These are phyloP conservation scores for Diadophis punctatus DNA, from an alignment of 2,113 vertebrate species.

Conservation along the genomic window DNA sequence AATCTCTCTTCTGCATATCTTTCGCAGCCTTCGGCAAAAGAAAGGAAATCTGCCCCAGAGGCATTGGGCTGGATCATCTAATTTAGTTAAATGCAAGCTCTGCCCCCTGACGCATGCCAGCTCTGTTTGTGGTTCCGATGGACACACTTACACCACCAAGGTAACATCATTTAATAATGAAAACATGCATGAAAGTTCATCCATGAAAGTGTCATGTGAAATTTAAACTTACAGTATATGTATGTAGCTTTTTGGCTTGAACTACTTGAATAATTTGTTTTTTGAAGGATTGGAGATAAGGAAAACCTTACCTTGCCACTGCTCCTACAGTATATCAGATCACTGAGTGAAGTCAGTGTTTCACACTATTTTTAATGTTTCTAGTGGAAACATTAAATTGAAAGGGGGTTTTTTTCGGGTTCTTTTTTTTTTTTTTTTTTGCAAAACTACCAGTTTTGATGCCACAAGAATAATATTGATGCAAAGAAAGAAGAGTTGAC, in stretches of 20 bases:
- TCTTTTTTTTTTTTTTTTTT: no score
- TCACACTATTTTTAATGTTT: background rate
- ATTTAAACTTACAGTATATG: background rate
- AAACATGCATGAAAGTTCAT: accelerated
- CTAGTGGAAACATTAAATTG: background rate
- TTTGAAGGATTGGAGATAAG: background rate
- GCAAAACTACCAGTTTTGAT: background rate
- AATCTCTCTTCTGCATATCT: background rate
- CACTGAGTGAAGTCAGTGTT: background rate
- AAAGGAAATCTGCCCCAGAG: slow-evolving; percentile 74
- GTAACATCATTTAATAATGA: slow-evolving; percentile 52
- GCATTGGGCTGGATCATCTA: slow-evolving; percentile 73
- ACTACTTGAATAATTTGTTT: background rate
- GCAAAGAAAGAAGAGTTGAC: slow-evolving; percentile 12
- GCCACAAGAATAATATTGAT: background rate
- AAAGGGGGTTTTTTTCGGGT: background rate
- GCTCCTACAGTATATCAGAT: no score
- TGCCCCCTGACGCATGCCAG: slow-evolving; percentile 67
- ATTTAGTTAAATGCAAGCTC: slow-evolving; percentile 79
- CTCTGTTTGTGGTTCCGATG: slow-evolving; percentile 81
- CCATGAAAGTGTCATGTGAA: no score
- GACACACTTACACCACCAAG: slow-evolving; percentile 82
- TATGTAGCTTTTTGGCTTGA: background rate
- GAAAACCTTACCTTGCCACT: background rate
- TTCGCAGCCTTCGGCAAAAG: slow-evolving; percentile 69